Base-by-base conservation (phyloP, 2,797 vertebrate species). In the Anguilla megastoma region DNA sequence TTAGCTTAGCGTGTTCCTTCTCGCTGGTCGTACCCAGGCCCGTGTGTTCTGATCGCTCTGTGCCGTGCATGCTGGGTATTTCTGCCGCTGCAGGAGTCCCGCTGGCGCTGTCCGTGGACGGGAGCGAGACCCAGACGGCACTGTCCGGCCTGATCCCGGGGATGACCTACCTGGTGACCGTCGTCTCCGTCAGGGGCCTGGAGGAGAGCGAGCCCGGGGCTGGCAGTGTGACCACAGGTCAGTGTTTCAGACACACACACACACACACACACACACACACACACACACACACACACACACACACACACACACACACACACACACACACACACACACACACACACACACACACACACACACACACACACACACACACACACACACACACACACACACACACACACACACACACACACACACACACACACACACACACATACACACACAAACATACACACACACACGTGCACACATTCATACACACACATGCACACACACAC, bases 151-250 rank as follows among this genome's bases (percentile, higher is more conserved):
- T 99, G 92, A 87, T 90, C 2, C 98, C 98, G 0, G 99, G 98
- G 0, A 94, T 95, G 85, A 93, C 94, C n/a, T 99, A 99, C 92
- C 93, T 93, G 0, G 97, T 99, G 91, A 97, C 93, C 0, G 93
- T 98, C 88, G 93, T 96, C 18, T 95, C 98, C 6, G 91, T 98
- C 91, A 99, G 97, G 92, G 98, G 97, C 79, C 96, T 98, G 86
- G 97, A 99, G 91, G 98, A 99, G 90, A 99, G 98, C 0, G 97
- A 98, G 24, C 97, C 98, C 0, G 50, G 95, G 90, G 97, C 96
- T 0, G 97, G 96, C 90, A 94, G 88, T 0, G 92, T 99, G 18
- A 97, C 94, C 90, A 98, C 98, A 97, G 98, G 99, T 99, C 91
- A 50, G 74, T 85, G 3, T 9, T 36, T 58, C 84, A 45, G 21